A percentile compares a stretch with the other conserved stretches of the same genome.
Evolutionary conservation across 2,113 vertebrate species (phyloP).

Genomic region (Prietella phreatophila): DNA sequence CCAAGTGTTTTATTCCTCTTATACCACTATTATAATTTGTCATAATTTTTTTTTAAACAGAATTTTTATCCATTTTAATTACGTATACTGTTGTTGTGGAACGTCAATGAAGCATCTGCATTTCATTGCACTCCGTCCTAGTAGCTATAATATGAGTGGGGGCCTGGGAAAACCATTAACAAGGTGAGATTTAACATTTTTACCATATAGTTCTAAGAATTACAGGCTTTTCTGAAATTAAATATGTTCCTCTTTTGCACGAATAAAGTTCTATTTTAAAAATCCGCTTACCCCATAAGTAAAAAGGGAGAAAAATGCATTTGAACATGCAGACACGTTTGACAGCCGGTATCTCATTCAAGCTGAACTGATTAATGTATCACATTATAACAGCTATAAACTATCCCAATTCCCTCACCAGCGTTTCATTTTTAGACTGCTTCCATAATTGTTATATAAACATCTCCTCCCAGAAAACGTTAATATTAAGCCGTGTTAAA

Average conservation of each 20-base stretch:
- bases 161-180: background rate
- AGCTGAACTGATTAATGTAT: background rate
- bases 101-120: background rate
- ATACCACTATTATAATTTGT: background rate
- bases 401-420: background rate
- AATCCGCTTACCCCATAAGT: too few relatives aligned
- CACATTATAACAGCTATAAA: background rate
- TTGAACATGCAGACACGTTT: too few relatives aligned
- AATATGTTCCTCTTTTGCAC: background rate
- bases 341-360: too few relatives aligned
- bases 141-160: background rate
- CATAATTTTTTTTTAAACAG: background rate
- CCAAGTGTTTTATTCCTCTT: background rate
- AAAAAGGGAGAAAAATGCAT: too few relatives aligned
- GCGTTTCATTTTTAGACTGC: background rate
- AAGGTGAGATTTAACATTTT: background rate
- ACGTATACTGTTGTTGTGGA: background rate
- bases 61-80: background rate
- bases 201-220: background rate
- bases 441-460: background rate
- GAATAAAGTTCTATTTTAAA: too few relatives aligned
- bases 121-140: too few relatives aligned
- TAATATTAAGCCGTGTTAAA: background rate
- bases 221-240: background rate
- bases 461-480: background rate